A percentile compares a stretch with the other conserved stretches of the same genome.
Conservation (phyloP, 1,140 invertebrate genomes). For the Oryzaephilus surinamensis region DNA sequence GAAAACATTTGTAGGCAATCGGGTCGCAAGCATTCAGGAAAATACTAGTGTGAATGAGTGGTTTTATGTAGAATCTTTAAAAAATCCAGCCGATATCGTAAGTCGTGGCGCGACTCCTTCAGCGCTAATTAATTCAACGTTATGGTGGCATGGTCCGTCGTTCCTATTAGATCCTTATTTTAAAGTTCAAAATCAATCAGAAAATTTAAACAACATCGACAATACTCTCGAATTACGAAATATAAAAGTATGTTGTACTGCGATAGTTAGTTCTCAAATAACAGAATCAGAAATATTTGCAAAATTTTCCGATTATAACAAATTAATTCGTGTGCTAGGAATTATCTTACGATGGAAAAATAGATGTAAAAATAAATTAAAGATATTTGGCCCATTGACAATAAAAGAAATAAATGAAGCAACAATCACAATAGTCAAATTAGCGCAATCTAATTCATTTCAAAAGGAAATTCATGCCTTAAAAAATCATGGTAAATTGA, state of each 20-base stretch:
- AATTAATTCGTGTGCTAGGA: neutral
- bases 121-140: neutral
- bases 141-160: constrained; percentile 4
- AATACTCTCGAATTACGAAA: no score
- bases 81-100: constrained; percentile 11
- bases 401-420: no score
- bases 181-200: neutral
- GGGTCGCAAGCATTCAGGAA: constrained; percentile 8
- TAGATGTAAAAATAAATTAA: no score
- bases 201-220: no score
- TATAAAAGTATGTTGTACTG: no score
- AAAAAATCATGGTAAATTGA: no score
- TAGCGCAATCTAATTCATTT: no score
- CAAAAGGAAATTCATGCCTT: no score
- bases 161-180: neutral
- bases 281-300: neutral
- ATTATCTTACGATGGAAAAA: no score
- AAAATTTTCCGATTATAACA: neutral
- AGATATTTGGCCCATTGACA: no score
- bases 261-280: no score
- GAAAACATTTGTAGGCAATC: constrained; percentile 21
- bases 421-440: no score
- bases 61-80: constrained; percentile 5
- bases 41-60: constrained; percentile 4
- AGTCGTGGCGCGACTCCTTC: neutral